Conservation (phyloP, 2,113 vertebrate genomes). For the Ardeotis arabs region DNA sequence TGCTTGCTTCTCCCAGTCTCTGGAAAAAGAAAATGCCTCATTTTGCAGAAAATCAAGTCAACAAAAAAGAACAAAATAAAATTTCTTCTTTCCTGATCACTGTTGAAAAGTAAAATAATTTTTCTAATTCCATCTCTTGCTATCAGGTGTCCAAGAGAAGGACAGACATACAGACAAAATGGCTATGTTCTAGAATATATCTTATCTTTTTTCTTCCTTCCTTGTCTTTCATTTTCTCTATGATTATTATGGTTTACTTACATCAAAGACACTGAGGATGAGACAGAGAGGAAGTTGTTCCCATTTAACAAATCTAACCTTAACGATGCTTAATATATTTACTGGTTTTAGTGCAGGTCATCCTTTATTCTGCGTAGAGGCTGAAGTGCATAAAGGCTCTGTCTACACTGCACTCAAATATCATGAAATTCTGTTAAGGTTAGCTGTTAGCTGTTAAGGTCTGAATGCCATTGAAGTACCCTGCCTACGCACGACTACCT, state of each 20-base stretch:
- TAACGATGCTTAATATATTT: neutral
- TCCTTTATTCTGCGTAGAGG: neutral
- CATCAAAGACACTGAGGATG: neutral
- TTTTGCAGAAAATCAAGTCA: neutral
- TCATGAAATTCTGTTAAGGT: neutral
- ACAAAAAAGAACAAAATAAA: neutral
- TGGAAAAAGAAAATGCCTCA: neutral
- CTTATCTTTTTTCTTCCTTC: neutral
- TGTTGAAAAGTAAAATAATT: neutral
- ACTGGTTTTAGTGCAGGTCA: neutral
- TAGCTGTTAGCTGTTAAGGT: neutral
- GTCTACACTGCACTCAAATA: neutral
- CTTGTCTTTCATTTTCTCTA: neutral
- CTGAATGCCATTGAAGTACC: neutral
- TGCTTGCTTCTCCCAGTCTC: neutral
- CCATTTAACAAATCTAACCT: neutral
- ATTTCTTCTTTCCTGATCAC: neutral
- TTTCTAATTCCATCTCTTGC: neutral
- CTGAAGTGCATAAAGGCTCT: neutral
- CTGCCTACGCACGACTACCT: neutral
- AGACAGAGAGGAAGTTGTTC: neutral
- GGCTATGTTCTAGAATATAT: neutral
- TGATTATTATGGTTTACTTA: neutral
- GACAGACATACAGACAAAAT: neutral
- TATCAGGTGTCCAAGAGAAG: neutral